phyloP scores from a whole-genome alignment of 2,113 vertebrate genomes.

The Hemibagrus wyckioides region DNA sequence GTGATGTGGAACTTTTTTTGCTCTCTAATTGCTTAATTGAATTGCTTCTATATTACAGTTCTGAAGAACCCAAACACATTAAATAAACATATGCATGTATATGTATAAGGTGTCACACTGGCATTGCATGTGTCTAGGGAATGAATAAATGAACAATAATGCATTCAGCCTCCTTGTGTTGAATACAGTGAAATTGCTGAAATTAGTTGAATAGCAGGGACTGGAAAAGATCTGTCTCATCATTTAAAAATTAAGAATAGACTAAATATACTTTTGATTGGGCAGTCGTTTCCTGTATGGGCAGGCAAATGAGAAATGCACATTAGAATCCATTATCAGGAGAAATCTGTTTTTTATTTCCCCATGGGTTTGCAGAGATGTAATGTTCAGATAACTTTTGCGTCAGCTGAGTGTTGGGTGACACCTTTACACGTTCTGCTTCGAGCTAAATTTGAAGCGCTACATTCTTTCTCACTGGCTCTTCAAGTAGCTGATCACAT shows the following conservation, averaged over 20 bases:
- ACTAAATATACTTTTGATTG: not conserved
- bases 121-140: not conserved
- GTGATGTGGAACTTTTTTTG: not conserved
- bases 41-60: not conserved
- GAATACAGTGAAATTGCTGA: not conserved
- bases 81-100: slow-evolving; percentile 8
- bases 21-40: not conserved
- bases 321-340: not conserved
- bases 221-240: not conserved
- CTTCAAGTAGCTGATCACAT: slow-evolving; percentile 5
- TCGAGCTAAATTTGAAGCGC: slow-evolving; percentile 12
- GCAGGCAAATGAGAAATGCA: not conserved
- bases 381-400: not conserved
- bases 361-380: not conserved
- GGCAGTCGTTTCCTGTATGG: not conserved
- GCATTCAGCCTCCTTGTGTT: not conserved
- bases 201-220: not conserved
- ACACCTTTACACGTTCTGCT: slow-evolving; percentile 19
- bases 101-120: not conserved
- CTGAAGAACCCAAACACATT: slow-evolving; percentile 2
- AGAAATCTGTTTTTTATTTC: not conserved
- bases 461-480: not conserved
- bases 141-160: not conserved
- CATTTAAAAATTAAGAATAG: not conserved
- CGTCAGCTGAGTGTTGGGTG: not conserved